phyloP scores from a whole-genome alignment of 2,113 vertebrate genomes.

The Aegypius monachus region DNA sequence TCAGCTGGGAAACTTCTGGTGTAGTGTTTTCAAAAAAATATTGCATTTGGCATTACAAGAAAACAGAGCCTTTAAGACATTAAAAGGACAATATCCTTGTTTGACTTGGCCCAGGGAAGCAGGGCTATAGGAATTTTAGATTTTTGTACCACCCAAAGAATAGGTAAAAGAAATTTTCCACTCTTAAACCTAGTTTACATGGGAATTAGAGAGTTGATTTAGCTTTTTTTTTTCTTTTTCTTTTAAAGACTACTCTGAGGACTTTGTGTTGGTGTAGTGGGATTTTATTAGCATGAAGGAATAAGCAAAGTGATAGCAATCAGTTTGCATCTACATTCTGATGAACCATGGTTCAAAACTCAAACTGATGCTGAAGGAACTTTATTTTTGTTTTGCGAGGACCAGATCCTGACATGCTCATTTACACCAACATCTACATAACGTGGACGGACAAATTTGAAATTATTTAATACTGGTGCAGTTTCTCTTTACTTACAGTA shows the following conservation, averaged over 20 bases:
- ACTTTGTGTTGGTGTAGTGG: not conserved
- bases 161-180: constrained; percentile 76
- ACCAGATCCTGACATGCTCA: not conserved
- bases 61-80: constrained; percentile 81
- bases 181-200: constrained; percentile 60
- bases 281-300: not conserved
- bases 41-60: constrained; percentile 85
- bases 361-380: not conserved
- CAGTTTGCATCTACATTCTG: not conserved
- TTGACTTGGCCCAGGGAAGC: constrained; percentile 77
- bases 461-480: not conserved
- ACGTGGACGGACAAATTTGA: not conserved
- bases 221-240: not conserved
- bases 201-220: constrained; percentile 68
- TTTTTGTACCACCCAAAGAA: constrained; percentile 75
- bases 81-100: constrained; percentile 83
- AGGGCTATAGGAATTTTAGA: constrained; percentile 73
- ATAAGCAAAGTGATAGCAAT: not conserved
- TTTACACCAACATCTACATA: not conserved
- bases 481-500: not conserved
- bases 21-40: constrained; percentile 86
- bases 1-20: constrained; percentile 87
- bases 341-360: not conserved
- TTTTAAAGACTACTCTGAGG: not conserved
- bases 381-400: not conserved